Conservation (phyloP, 1,140 invertebrate genomes). For the Vollenhovia emeryi region DNA sequence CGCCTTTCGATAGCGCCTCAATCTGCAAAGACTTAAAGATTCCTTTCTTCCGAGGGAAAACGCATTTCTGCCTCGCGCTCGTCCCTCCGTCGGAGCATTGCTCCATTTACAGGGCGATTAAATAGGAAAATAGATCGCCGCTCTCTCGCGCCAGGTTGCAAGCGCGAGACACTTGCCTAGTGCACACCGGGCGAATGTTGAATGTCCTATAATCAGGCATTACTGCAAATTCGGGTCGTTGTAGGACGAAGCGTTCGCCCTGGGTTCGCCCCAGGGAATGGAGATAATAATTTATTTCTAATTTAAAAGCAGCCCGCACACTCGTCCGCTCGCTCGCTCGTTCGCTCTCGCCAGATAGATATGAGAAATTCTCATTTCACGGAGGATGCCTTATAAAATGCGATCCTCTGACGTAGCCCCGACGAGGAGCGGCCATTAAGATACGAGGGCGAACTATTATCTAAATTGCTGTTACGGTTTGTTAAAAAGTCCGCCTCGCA, state of each 20-base stretch:
- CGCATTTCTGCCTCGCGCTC: background rate
- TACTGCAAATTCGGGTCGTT: slow-evolving; percentile 39
- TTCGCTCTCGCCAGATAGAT: slow-evolving; percentile 39
- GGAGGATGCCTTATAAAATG: slow-evolving; percentile 59
- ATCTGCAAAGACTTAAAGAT: background rate
- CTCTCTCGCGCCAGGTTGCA: background rate
- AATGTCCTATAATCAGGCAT: slow-evolving; percentile 18
- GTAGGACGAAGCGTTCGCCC: background rate
- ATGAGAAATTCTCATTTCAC: slow-evolving; percentile 61
- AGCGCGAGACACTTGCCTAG: background rate
- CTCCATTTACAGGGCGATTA: background rate
- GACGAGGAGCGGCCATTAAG: slow-evolving; percentile 52
- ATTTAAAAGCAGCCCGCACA: slow-evolving; percentile 47
- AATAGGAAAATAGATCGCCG: slow-evolving; percentile 3
- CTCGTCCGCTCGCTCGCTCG: slow-evolving; percentile 1
- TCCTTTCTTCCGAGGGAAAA: background rate
- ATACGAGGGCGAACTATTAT: slow-evolving; percentile 60
- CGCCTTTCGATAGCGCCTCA: background rate
- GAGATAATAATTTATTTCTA: slow-evolving; percentile 61
- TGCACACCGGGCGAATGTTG: background rate
- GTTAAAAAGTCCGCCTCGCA: slow-evolving; percentile 55
- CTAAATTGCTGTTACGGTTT: slow-evolving; percentile 62
- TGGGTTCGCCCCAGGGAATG: background rate
- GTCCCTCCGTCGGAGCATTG: background rate
- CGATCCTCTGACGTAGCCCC: slow-evolving; percentile 50